phyloP scores from a whole-genome alignment of 2,888 invertebrate genomes.

The Conops quadrifasciatus region DNA sequence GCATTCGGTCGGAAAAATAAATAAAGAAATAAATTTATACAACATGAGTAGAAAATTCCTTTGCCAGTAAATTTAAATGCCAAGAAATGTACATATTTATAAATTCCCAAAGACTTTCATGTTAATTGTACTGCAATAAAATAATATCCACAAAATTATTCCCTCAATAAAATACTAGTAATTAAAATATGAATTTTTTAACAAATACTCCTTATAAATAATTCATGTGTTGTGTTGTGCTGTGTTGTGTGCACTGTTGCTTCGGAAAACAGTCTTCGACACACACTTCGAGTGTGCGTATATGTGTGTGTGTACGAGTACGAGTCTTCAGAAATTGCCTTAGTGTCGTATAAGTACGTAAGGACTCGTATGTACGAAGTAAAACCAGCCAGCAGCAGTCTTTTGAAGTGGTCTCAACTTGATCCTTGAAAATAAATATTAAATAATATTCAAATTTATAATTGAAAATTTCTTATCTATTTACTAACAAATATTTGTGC shows the following conservation, averaged over 20 bases:
- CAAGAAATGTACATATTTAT: too few species aligned
- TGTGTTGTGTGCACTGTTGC: too few species aligned
- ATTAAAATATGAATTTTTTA: conserved; percentile 22
- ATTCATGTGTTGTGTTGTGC: neutral
- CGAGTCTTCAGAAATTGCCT: too few species aligned
- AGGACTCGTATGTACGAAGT: too few species aligned
- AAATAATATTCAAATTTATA: conserved; percentile 37
- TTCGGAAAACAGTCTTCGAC: too few species aligned
- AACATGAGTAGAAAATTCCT: too few species aligned
- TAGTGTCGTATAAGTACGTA: too few species aligned
- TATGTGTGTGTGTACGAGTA: neutral
- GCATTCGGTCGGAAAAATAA: too few species aligned
- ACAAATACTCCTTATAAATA: neutral
- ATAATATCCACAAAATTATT: conserved; percentile 6
- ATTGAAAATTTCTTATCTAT: conserved; percentile 41
- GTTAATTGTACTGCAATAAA: conserved; percentile 12
- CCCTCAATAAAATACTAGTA: conserved; percentile 1
- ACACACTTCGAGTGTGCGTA: neutral
- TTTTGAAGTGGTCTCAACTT: neutral
- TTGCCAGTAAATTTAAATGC: too few species aligned
- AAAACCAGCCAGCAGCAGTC: too few species aligned
- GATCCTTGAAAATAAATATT: neutral
- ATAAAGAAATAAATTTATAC: too few species aligned
- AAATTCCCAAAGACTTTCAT: neutral
- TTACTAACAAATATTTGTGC: conserved; percentile 36